Evolutionary conservation across 2,113 vertebrate genomes (phyloP).

Genomic region (Corynorhinus townsendii): DNA sequence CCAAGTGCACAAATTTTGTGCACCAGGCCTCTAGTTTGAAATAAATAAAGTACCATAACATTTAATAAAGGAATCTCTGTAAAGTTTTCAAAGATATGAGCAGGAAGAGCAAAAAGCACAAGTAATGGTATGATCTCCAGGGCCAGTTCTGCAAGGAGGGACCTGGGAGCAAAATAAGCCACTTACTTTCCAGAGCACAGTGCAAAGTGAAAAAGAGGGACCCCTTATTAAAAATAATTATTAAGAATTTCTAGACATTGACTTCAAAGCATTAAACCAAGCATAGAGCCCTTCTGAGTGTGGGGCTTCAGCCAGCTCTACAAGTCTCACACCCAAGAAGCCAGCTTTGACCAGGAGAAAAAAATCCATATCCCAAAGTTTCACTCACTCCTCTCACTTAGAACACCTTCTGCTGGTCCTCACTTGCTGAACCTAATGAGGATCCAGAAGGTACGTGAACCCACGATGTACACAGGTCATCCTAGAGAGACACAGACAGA

Average conservation of each 20-base stretch:
- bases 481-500: neutral
- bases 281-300: neutral
- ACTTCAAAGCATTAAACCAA: neutral
- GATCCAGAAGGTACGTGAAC: neutral
- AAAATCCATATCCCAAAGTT: neutral
- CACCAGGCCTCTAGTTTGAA: neutral
- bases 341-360: neutral
- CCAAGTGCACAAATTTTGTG: no score
- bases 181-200: neutral
- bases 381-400: neutral
- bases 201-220: neutral
- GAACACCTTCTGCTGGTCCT: neutral
- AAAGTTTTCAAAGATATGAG: neutral
- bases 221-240: neutral
- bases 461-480: neutral
- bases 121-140: neutral
- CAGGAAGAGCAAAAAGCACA: neutral
- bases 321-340: neutral
- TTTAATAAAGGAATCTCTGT: neutral
- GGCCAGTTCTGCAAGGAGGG: neutral
- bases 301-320: fast-evolving
- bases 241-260: neutral
- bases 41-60: neutral
- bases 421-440: neutral
- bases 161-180: neutral